Base-by-base conservation (phyloP, 2,113 vertebrate species). In the Oreocharis arfaki region DNA sequence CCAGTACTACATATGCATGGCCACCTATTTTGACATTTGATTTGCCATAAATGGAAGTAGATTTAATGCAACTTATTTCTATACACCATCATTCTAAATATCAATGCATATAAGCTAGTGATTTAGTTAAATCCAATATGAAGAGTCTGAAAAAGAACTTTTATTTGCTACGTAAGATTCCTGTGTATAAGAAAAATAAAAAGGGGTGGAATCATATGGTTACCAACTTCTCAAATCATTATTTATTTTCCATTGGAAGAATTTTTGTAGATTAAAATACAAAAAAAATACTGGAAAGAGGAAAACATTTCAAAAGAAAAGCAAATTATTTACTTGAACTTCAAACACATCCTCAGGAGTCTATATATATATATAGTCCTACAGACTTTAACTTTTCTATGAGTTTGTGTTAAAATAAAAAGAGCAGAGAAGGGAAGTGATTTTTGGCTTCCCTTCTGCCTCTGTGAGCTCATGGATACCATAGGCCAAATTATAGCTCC, bases 401-500 rank as follows among this genome's bases (percentile, higher is more conserved):
- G 28, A n/a, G 19, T 59, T 74, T 67, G n/a, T 53, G 47, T 55
- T 93, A 82, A 95, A 93, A 90, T 50, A 95, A 95, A 78, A 92
- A 88, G 90, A 64, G 42, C 52, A 92, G 50, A 30, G 77, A 81
- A 65, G 42, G 81, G 83, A 96, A 94, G 89, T 94, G 91, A 82
- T 76, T 95, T 70, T 79, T 94, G 70, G 84, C 91, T 86, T 94
- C 47, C 59, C 78, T 86, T 79, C 84, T 85, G 78, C 91, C 84
- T 91, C 69, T 78, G 95, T 74, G 93, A 97, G 92, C 57, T 67
- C 67, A 35, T 20, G 71, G 33, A 59, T 26, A 30, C 12, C 76
- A 50, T 11, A 82, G 57, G 57, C n/a, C 71, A 74, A 59, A 70
- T 65, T 26, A 50, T 0, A 41, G 44, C 57, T 78, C 37, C 59